Base-by-base conservation (phyloP, 92 coral and sea anemone genomes). In the Epizoanthus scotinus region DNA sequence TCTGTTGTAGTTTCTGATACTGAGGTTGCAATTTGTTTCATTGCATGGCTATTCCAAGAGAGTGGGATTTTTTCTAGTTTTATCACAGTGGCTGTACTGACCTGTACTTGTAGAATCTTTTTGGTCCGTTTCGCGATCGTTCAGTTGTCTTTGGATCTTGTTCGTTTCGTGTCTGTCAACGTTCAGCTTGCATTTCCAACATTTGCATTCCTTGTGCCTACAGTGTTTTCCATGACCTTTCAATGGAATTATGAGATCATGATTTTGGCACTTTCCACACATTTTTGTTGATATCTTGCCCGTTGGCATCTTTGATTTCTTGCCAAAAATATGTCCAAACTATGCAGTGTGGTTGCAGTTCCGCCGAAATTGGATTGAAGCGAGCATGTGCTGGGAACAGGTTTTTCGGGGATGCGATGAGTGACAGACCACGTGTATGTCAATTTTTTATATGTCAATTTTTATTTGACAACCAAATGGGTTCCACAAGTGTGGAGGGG, bases 181-280 rank as follows among this genome's bases (percentile, higher is more conserved):
- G 55, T 84, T 88, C 83, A 88, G 75, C 22, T 42, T 69, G 69
- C 91, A 88, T 25, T 60, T 50, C 63, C 82, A 78, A 44, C 88
- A 84, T 59, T 34, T 71, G 38, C 88, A 84, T 9, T 65, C 74
- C 40, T 63, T 88, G 69, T 63, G 79, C 34, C 63, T 55, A 36
- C 91, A 88, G 50, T 28, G 12, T 70, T 78, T 84, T 28, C 88
- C 31, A 56, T 88, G 91, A 13, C 85, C 88, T 67, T 84, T 88
- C 80, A 88, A 52, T 40, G 67, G 91, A 26, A 84, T 64, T 28
- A 40, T 79, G 24, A 84, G 72, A 20, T 74, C 70, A 29, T 88
- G 91, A 62, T 88, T 88, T 29, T 88, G 70, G 29, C 91, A 88
- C 14, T 86, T 85, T 27, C 85, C 65, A 8, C 91, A 88, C 15